phyloP scores from a whole-genome alignment of 2,113 vertebrate genomes.

The Rafetus swinhoei region DNA sequence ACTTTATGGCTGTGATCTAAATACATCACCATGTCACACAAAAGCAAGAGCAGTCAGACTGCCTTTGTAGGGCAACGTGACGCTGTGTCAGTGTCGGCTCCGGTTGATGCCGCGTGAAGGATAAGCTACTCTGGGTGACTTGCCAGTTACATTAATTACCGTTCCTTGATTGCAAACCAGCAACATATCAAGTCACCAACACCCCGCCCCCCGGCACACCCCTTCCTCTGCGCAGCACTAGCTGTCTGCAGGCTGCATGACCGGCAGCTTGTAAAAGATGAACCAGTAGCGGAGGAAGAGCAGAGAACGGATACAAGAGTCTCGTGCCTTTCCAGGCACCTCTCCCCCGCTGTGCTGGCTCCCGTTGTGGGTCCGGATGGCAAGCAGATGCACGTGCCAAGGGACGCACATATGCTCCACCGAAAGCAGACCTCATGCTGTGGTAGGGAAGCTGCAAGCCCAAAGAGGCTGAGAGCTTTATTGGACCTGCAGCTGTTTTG shows the following conservation, averaged over 20 bases:
- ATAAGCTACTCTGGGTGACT: conserved; percentile 31
- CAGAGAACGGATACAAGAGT: conserved; percentile 37
- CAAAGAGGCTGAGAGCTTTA: conserved; percentile 34
- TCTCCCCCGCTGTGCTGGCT: background rate
- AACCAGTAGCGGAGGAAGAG: conserved; percentile 56
- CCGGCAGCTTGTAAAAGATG: conserved; percentile 53
- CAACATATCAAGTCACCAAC: conserved; percentile 58
- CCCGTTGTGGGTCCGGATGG: conserved; percentile 19
- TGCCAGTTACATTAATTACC: conserved; percentile 28
- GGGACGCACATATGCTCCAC: background rate
- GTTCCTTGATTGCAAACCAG: conserved; percentile 55
- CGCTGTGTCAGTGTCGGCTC: background rate
- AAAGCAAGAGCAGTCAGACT: conserved; percentile 68
- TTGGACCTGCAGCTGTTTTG: background rate
- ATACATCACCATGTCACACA: conserved; percentile 61
- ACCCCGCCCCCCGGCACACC: background rate
- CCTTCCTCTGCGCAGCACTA: conserved; percentile 69
- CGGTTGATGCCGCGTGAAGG: background rate
- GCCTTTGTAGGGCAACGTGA: conserved; percentile 38
- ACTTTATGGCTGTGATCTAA: conserved; percentile 54
- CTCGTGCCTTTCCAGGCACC: background rate
- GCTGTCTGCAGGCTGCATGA: conserved; percentile 53
- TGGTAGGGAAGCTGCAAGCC: conserved; percentile 26
- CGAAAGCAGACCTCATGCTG: conserved; percentile 42
- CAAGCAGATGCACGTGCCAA: conserved; percentile 12